phyloP scores from a whole-genome alignment of 2,113 vertebrate species.

The Piprites chloris region DNA sequence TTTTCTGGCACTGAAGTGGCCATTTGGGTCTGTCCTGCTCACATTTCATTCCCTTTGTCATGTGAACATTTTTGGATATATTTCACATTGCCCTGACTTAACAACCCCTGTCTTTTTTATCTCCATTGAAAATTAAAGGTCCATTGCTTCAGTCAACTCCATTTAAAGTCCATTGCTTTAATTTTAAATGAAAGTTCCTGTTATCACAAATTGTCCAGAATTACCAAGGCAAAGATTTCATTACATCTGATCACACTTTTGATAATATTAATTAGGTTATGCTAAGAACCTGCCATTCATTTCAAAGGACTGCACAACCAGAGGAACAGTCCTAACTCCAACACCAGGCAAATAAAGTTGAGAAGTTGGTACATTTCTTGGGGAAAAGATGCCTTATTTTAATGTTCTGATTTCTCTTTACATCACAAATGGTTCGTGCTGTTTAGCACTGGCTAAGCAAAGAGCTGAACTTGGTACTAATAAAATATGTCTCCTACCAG shows the following conservation, averaged over 20 bases:
- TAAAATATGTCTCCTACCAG: conserved; percentile 64
- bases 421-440: background rate
- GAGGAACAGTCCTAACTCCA: background rate
- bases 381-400: background rate
- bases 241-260: background rate
- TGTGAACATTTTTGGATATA: background rate
- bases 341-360: background rate
- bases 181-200: background rate
- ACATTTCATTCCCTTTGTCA: conserved; percentile 1
- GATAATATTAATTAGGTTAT: background rate
- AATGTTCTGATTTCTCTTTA: background rate
- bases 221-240: background rate
- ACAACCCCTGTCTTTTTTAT: background rate
- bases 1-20: background rate
- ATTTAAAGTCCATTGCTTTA: background rate
- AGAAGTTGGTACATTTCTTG: background rate
- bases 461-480: background rate
- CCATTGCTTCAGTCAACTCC: background rate
- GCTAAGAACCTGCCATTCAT: background rate
- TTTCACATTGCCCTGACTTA: background rate
- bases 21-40: background rate
- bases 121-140: background rate
- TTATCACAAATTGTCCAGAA: background rate
- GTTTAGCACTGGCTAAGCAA: background rate
- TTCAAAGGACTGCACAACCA: background rate